Evolutionary conservation across 2,797 vertebrate species (phyloP), one percentile per base, ranked within the genome.

Genomic region (Sylvia borin): DNA sequence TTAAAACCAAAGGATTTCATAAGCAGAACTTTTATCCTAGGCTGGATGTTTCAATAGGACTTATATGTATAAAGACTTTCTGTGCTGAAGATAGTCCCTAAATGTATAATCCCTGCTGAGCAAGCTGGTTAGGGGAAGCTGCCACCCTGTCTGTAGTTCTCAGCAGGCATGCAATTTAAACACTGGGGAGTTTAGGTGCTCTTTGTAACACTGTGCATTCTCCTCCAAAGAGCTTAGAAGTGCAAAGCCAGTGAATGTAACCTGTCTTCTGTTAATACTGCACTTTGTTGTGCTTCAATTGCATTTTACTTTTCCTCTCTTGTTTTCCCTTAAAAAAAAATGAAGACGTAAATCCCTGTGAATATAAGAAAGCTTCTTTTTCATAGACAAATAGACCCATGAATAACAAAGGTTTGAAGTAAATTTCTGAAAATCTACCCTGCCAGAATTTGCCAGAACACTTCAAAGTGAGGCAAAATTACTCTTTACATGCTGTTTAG

Each of bases 71-170:
- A 85, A 96, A 94, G 76, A 26, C 40, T 78, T 90, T 62, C 76
- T 70, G 68, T 77, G 64, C 85, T 58, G 75, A 91, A 70, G 90
- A 82, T 72, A 92, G 78, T 54, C 65, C 62, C 55, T 58, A 90
- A 85, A 84, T 31, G 55, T 53, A n/a, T 93, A 93, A 95, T 81
- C 82, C 75, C 70, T 87, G 78, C 91, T 95, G 80, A 93, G 92
- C 45, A 57, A 92, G 67, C 77, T 64, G 72, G 26, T n/a, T 22
- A 11, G 34, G 62, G 64, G 27, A 88, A 90, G 36, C 71, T 76
- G 64, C 73, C 51, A 27, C 66, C 67, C 71, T 22, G 51, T 15
- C 58, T 81, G 62, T 36, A 72, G 51, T 10, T 84, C 67, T 93
- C 79, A 84, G 81, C 75, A 82, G 82, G 83, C 36, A 16, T 13